Percentiles rank a stretch among this genome's conserved stretches.
Evolutionary conservation across 2,797 vertebrate genomes (phyloP).

Genomic region (Pseudocheirus occidentalis): DNA sequence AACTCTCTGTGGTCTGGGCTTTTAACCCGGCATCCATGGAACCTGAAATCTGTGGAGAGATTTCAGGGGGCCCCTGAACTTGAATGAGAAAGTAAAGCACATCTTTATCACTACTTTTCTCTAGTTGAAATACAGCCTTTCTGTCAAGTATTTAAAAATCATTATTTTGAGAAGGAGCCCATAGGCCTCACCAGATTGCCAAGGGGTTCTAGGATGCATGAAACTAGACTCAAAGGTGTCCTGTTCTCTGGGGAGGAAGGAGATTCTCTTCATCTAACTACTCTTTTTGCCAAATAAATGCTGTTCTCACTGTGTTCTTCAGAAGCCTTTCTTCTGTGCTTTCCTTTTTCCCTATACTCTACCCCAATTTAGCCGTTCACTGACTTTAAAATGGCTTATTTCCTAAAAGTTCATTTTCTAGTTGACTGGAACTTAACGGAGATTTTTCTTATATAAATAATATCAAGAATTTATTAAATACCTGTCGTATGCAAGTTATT

Average conservation of each 20-base stretch:
- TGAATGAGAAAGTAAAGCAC: background rate
- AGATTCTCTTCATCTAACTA: conserved; percentile 47
- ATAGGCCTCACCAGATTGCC: background rate
- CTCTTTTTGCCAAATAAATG: conserved; percentile 46
- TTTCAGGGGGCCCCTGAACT: background rate
- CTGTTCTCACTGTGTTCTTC: background rate
- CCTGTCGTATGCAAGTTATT: background rate
- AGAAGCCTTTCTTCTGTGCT: conserved; percentile 15
- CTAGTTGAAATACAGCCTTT: background rate
- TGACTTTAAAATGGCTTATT: background rate
- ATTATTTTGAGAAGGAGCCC: background rate
- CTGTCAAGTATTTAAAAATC: background rate
- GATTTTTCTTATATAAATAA: background rate
- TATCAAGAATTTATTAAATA: background rate
- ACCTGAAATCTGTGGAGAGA: background rate
- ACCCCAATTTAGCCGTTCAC: background rate
- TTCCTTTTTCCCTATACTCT: background rate
- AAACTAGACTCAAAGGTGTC: background rate
- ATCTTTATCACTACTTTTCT: background rate
- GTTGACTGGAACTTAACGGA: conserved; percentile 59
- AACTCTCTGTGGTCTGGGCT: background rate
- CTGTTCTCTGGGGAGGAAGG: background rate
- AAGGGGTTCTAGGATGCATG: background rate
- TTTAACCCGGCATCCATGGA: background rate
- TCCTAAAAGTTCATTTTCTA: conserved; percentile 50